phyloP scores from a whole-genome alignment of 2,113 vertebrate genomes.

The Sakesphorus luctuosus region DNA sequence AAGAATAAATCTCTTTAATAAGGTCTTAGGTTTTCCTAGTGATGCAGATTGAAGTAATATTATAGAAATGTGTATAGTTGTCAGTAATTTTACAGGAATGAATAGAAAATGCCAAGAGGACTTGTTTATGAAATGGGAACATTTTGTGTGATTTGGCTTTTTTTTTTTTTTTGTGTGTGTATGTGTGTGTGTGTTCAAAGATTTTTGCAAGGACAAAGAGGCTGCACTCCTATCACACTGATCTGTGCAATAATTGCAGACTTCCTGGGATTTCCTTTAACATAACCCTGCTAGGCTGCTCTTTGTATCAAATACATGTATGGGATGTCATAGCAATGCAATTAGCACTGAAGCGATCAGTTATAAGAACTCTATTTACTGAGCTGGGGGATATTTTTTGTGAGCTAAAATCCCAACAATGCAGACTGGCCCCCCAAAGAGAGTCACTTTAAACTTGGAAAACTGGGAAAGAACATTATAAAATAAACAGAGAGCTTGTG shows the following conservation, averaged over 20 bases:
- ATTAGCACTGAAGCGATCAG: background rate
- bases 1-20: conserved; percentile 73
- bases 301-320: background rate
- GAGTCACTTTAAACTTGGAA: background rate
- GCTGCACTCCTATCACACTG: background rate
- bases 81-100: conserved; percentile 59
- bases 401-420: background rate
- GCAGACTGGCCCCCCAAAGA: rapidly evolving
- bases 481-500: background rate
- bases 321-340: background rate
- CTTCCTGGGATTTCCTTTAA: background rate
- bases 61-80: conserved; percentile 66
- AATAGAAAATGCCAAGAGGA: conserved; percentile 54
- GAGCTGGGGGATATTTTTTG: background rate
- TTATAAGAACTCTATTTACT: background rate
- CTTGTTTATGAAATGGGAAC: conserved; percentile 52
- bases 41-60: conserved; percentile 65
- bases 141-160: background rate
- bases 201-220: conserved; percentile 59
- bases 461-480: background rate
- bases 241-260: background rate
- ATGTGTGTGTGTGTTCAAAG: background rate
- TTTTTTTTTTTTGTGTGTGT: background rate
- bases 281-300: background rate
- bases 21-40: conserved; percentile 49